Evolutionary conservation across 2,888 invertebrate species (phyloP).

Genomic region (Eupithecia subumbrata): DNA sequence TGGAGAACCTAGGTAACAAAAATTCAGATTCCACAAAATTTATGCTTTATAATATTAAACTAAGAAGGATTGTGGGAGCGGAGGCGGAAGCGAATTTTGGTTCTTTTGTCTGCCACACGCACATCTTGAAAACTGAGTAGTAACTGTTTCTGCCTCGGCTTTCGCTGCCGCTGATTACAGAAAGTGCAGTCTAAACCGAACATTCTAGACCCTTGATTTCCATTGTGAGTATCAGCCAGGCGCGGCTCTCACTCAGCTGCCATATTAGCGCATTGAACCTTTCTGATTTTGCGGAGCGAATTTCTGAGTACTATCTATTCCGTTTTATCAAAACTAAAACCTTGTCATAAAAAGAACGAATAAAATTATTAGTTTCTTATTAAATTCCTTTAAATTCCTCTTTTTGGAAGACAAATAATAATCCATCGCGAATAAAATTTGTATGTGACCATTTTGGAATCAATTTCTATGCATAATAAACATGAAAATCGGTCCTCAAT

Average conservation of each 20-base stretch:
- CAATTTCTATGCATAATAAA: neutral
- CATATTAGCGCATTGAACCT: slow-evolving; percentile 42
- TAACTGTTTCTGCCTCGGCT: neutral
- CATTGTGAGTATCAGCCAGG: slow-evolving; percentile 35
- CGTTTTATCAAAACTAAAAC: slow-evolving; percentile 33
- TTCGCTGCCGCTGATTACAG: neutral
- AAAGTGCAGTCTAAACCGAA: neutral
- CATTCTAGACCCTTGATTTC: slow-evolving; percentile 24
- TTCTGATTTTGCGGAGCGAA: slow-evolving; percentile 37
- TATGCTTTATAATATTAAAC: too few species aligned
- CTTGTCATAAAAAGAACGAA: slow-evolving; percentile 2
- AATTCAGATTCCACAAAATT: too few species aligned
- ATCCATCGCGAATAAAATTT: neutral
- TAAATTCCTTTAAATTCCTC: too few species aligned
- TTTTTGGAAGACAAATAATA: neutral
- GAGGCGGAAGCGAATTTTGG: neutral
- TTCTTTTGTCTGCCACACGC: neutral
- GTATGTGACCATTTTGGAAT: neutral
- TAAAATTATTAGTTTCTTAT: neutral
- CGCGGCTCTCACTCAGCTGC: slow-evolving; percentile 41
- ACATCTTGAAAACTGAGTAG: neutral
- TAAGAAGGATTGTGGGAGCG: neutral
- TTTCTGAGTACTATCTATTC: slow-evolving; percentile 18
- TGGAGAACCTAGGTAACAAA: too few species aligned
- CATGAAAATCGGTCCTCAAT: neutral